A percentile compares a stretch with the other conserved stretches of the same genome.
Conservation (phyloP, 1,140 invertebrate species). For the Drosophila repletoides region DNA sequence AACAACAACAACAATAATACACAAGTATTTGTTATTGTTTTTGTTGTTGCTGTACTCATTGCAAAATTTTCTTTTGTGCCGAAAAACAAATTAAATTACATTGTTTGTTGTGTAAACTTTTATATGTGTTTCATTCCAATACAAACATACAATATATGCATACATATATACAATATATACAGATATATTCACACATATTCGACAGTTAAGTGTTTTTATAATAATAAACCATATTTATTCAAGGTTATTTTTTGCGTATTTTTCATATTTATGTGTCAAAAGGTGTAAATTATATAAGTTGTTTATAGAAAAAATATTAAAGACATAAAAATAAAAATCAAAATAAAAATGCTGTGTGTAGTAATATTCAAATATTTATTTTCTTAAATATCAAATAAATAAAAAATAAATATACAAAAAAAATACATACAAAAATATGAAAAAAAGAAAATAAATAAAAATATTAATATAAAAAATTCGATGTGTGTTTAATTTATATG, state of each 20-base stretch:
- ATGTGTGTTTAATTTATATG: neutral
- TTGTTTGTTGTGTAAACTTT: conserved; percentile 28
- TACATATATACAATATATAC: too few species aligned
- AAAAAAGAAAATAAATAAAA: neutral
- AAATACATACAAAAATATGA: neutral
- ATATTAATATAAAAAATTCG: neutral
- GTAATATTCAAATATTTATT: neutral
- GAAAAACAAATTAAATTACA: conserved; percentile 19
- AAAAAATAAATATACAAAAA: too few species aligned
- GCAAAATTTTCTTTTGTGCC: conserved; percentile 33
- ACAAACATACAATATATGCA: neutral
- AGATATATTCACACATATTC: too few species aligned
- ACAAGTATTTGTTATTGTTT: neutral
- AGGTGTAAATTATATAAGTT: too few species aligned
- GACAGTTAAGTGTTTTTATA: neutral
- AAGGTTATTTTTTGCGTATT: too few species aligned
- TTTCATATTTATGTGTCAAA: too few species aligned
- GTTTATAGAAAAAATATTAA: too few species aligned
- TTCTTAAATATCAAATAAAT: too few species aligned
- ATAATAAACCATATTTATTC: neutral
- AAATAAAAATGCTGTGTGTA: too few species aligned
- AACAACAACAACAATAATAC: conserved; percentile 3
- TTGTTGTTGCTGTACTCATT: conserved; percentile 12
- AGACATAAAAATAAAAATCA: too few species aligned
- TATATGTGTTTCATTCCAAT: neutral